Evolutionary conservation across 1,140 invertebrate species (phyloP), one percentile per base, ranked within the genome.

Genomic region (Propsilocerus akamusi): DNA sequence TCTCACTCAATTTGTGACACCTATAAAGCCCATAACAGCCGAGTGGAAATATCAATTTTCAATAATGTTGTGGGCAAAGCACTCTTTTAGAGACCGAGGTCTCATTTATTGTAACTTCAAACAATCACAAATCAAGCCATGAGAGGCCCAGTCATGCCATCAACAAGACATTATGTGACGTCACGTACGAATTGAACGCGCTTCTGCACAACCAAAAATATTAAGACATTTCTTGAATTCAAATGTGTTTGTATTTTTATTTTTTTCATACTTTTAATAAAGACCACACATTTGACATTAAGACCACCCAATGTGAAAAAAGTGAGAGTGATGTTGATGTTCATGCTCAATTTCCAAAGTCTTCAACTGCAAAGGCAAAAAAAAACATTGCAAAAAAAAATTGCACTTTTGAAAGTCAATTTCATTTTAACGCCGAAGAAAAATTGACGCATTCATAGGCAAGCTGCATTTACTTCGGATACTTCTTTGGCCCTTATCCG

Each of bases 221-320:
- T 47, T 48, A 48, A 25, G 47, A 48, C 47, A 48, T 48, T 48
- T 26, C 14, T 26, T 20, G 47, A 48, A 26, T 26, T 25, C 25
- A 48, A 48, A 48, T 48, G 26, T 26, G 28, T 48, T 26, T 23
- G 25, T 48, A 26, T 26, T 48, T 26, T 26, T 23, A 26, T 48
- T 14, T 23, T 48, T 25, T 25, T 48, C 17, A 14, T 48, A 20
- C 17, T 48, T 26, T 48, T 48, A 48, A 48, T 48, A 48, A 48
- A 48, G 47, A 48, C 47, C 47, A 48, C 47, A 48, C 47, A 48
- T 48, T 48, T 26, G 26, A 26, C 25, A 26, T 48, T 26, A 48
- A 48, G 47, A 48, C 47, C 47, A 48, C 47, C 47, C 47, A 34
- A 48, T 26, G 47, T 26, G 47, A 48, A 48, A 26, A 25, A 26